Evolutionary conservation across 1,140 invertebrate species (phyloP).

Genomic region (Euura lappo): DNA sequence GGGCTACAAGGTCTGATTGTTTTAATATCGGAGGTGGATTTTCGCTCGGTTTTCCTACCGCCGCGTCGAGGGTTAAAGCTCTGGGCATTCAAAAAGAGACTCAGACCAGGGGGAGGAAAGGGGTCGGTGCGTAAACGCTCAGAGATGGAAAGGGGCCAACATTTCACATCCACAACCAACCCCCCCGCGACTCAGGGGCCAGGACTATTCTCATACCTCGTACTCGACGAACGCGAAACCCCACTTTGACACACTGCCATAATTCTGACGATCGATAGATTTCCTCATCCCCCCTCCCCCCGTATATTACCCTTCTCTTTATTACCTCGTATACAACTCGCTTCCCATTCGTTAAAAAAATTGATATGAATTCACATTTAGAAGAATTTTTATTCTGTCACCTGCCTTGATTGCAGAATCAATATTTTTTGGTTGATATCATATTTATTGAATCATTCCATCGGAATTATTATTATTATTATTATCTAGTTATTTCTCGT

Average conservation of each 20-base stretch:
- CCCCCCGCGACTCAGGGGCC: too few relatives aligned
- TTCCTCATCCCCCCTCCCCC: background rate
- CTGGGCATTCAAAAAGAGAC: conserved; percentile 2
- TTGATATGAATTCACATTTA: too few relatives aligned
- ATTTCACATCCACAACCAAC: background rate
- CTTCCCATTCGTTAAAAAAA: too few relatives aligned
- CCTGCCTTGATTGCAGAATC: too few relatives aligned
- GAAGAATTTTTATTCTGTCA: too few relatives aligned
- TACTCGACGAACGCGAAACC: background rate
- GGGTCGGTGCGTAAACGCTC: too few relatives aligned
- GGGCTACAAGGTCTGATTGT: conserved; percentile 20
- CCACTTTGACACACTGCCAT: conserved; percentile 6
- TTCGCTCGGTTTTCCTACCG: background rate
- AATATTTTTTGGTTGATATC: too few relatives aligned
- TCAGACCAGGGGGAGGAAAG: background rate
- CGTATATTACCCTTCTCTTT: background rate
- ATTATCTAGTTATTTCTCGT: background rate
- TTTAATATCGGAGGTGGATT: background rate
- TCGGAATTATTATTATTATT: too few relatives aligned
- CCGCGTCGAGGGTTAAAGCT: background rate
- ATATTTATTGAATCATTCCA: too few relatives aligned
- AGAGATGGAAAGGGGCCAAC: background rate
- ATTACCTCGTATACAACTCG: too few relatives aligned
- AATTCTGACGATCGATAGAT: conserved; percentile 1
- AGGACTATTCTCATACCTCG: too few relatives aligned